Percentiles rank a stretch among this genome's conserved stretches.
These are phyloP conservation scores for Drosophila navojoa DNA, from an alignment of 1,140 invertebrate species.

Conservation along the genomic window DNA sequence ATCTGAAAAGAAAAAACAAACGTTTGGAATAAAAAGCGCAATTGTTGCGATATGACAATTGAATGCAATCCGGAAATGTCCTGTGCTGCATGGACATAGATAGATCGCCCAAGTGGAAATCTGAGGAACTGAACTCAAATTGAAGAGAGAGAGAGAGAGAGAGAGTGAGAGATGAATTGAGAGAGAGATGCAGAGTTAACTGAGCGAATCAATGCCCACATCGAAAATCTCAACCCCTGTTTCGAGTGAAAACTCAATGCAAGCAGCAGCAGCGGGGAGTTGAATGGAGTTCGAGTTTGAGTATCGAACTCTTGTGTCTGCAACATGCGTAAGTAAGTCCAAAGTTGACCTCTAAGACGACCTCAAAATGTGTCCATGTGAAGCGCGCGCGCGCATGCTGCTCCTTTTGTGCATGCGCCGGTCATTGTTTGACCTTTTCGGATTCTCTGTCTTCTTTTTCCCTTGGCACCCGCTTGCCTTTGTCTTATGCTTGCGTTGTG, in stretches of 20 bases:
- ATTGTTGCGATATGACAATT: constrained; percentile 74
- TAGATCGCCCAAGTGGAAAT: constrained; percentile 58
- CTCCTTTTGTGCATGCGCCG: constrained; percentile 63
- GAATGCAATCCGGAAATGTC: constrained; percentile 79
- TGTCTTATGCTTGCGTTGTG: constrained; percentile 33
- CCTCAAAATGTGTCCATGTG: constrained; percentile 55
- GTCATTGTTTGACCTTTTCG: constrained; percentile 69
- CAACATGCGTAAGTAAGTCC: constrained; percentile 44
- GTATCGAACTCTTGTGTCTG: constrained; percentile 13
- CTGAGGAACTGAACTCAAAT: constrained; percentile 20
- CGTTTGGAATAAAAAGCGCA: constrained; percentile 54
- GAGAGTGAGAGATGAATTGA: background rate
- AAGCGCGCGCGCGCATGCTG: constrained; percentile 47
- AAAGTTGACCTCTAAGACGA: constrained; percentile 77
- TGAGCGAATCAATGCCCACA: background rate
- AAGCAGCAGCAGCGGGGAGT: background rate
- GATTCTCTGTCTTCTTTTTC: constrained; percentile 13
- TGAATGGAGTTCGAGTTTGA: constrained; percentile 3
- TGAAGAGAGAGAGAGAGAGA: background rate
- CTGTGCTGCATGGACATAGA: constrained; percentile 70
- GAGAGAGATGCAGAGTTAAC: background rate
- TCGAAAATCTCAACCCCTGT: constrained; percentile 16
- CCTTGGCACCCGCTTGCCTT: constrained; percentile 64
- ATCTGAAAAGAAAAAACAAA: constrained; percentile 58
- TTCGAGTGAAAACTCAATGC: constrained; percentile 16